A percentile compares a stretch with the other conserved stretches of the same genome.
Evolutionary conservation across 2,888 invertebrate genomes (phyloP).

Genomic region (Leptothorax acervorum): DNA sequence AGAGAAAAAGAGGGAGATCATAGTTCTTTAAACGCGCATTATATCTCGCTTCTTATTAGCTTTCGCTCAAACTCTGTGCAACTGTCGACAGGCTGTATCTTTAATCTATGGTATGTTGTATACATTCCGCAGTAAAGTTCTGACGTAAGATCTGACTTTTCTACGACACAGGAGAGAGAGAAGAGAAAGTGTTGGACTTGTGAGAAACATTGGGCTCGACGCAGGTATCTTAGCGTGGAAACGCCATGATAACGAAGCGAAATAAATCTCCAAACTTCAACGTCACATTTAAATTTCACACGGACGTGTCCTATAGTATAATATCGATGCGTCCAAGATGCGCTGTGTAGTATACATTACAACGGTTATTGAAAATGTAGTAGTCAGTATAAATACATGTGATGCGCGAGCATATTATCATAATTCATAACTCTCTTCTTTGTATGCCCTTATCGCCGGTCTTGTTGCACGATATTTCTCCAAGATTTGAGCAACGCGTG

Average conservation of each 20-base stretch:
- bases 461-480: conserved; percentile 39
- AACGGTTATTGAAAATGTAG: conserved; percentile 9
- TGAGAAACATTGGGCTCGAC: not conserved
- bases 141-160: conserved; percentile 32
- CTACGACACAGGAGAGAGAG: not conserved
- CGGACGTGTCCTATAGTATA: not conserved
- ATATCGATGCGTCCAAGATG: not conserved
- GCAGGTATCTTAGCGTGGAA: not conserved
- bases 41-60: conserved; percentile 54
- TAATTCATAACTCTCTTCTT: conserved; percentile 2
- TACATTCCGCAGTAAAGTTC: conserved; percentile 7
- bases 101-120: conserved; percentile 8
- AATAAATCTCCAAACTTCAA: conserved; percentile 3
- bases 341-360: not conserved
- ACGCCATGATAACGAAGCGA: not conserved
- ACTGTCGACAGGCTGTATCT: conserved; percentile 11
- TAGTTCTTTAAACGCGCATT: conserved; percentile 55
- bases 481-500: conserved; percentile 32
- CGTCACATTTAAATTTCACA: conserved; percentile 26
- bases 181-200: conserved; percentile 23
- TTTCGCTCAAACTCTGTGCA: conserved; percentile 46
- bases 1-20: conserved; percentile 45
- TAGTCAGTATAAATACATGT: conserved; percentile 28
- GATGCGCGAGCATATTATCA: not conserved
- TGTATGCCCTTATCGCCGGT: conserved; percentile 39